Evolutionary conservation across 2,888 invertebrate genomes (phyloP).

Genomic region (Eudasyphora cyanicolor): DNA sequence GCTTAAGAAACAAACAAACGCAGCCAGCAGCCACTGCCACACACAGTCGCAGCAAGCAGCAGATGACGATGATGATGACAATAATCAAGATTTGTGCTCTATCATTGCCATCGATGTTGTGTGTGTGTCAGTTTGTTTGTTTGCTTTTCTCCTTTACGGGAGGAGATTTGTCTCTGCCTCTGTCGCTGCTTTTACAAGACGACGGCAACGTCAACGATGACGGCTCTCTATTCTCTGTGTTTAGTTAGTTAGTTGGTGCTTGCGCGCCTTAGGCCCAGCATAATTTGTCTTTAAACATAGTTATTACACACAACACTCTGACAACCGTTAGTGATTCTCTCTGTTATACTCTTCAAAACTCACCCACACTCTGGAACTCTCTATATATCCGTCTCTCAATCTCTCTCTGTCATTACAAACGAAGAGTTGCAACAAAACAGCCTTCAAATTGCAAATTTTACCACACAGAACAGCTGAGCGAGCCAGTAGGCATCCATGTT

Average conservation of each 20-base stretch:
- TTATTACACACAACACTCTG: neutral
- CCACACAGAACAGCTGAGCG: too few relatives aligned
- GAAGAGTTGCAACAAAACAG: neutral
- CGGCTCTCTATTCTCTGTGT: neutral
- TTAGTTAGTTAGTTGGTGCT: slow-evolving; percentile 7
- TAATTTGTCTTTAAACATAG: neutral
- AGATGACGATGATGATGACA: slow-evolving; percentile 10
- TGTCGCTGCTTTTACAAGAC: neutral
- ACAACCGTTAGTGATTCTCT: neutral
- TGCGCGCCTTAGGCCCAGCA: neutral
- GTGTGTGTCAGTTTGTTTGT: neutral
- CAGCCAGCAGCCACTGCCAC: slow-evolving; percentile 18
- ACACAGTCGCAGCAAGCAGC: slow-evolving; percentile 3
- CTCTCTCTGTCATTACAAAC: too few relatives aligned
- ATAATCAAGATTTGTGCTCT: slow-evolving; percentile 23
- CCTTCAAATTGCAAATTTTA: neutral
- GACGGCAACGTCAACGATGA: too few relatives aligned
- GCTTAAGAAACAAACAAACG: slow-evolving; percentile 22
- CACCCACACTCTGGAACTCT: neutral
- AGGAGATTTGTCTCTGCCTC: neutral
- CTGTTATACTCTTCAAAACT: neutral
- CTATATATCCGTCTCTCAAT: too few relatives aligned
- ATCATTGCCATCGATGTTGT: slow-evolving; percentile 1
- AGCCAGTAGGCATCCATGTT: too few relatives aligned
- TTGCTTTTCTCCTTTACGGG: neutral